Evolutionary conservation across 2,888 invertebrate species (phyloP), one percentile per base, ranked within the genome.

Genomic region (Sphaerophoria rueppellii): DNA sequence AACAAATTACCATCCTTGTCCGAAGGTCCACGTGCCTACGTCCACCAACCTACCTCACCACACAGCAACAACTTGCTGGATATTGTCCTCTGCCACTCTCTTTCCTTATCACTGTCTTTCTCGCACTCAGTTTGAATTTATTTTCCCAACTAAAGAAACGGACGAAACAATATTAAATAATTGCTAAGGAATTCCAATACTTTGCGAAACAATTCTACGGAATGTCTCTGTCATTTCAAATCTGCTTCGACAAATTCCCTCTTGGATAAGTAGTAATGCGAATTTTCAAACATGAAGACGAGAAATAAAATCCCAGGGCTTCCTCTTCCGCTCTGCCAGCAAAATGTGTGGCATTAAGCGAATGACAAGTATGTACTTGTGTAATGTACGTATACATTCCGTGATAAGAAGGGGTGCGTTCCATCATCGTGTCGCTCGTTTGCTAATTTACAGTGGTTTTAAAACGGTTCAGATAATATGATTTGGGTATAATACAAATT

Each of bases 171-270:
- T 65, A 74, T 78, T 61, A 82, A 82, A 79, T 74, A 75, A 71
- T 71, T 79, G 74, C 79, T 32, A 50, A 70, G 74, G 74, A 79
- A 79, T 83, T 71, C 71, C 78, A 79, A 83, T 83, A 83, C 74
- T 83, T 83, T 83, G 32, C 52, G 74, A 83, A 83, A 75, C 79
- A 83, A 79, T 83, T 50, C 70, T 71, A 60, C 55, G 79, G 70
- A 79, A 83, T 83, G 82, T 79, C 74, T 79, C 71, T 71, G 78
- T 79, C 70, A 75, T 82, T 82, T 32, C 37, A 74, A 78, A 78
- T 82, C 77, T 77, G 67, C 72, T 82, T 43, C 72, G 50, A 74
- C 61, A 82, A 82, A 82, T 78, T 82, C 82, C 78, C 73, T 63
- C 43, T 50, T 54, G 74, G 82, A 74, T 70, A 71, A 73, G 58